Base-by-base conservation (phyloP, 1,140 invertebrate species). In the Drosophila teissieri region DNA sequence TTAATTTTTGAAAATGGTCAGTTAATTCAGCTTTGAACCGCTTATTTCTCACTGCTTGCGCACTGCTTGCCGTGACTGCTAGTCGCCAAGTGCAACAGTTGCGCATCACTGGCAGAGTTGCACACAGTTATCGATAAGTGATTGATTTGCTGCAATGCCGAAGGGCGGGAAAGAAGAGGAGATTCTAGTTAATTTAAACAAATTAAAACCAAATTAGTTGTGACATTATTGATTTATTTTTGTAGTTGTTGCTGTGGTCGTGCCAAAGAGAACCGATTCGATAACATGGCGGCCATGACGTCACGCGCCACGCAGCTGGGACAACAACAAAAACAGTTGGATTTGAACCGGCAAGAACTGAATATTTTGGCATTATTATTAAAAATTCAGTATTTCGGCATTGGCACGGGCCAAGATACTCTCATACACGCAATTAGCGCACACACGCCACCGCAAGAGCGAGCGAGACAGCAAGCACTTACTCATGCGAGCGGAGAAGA, bases 341-440 rank as follows among this genome's bases (percentile, higher is more conserved):
- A 70, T 44, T 64, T 8, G 67, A 70, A 70, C 67, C 67, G 67
- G 67, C 67, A 70, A 70, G 42, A 70, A 57, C 65, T 52, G 68
- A 53, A 69, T 69, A 56, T 70, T 70, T 37, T 56, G 67, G 67
- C 67, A 69, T 70, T 70, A 62, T 62, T 62, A 68, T 64, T 64
- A 61, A 68, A 64, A 56, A 56, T 48, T 70, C 40, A 24, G 42
- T 70, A 48, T 69, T 48, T 68, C 56, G 67, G 49, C 67, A 70
- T 69, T 68, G 67, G 64, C 48, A 19, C 49, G 42, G 48, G 39
- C 37, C 40, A 31, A 64, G 34, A 49, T 36, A 44, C 19, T 51
- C 49, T 31, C 45, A 42, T 36, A 44, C 19, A 65, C 49, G 49
- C 60, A 42, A 65, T 22, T 54, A 69, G 54, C 67, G 39, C 14